These are phyloP conservation scores for Corvus cornix DNA, from an alignment of 2,113 vertebrate species.

Conservation along the genomic window DNA sequence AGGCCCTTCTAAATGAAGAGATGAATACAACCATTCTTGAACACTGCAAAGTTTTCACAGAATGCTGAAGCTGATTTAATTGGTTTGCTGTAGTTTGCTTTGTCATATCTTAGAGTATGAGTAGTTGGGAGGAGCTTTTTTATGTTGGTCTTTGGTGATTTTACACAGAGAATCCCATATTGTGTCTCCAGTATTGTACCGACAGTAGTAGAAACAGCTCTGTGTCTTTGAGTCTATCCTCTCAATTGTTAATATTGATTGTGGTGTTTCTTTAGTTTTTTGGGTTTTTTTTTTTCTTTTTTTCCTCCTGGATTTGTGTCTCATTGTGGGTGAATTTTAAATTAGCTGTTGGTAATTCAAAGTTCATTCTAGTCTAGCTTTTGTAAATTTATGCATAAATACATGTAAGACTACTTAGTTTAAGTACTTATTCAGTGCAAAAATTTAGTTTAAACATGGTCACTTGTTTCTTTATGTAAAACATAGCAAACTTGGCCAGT, in stretches of 20 bases:
- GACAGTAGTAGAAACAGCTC: neutral
- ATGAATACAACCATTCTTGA: neutral
- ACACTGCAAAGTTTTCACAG: neutral
- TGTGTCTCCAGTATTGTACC: neutral
- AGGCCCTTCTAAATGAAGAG: neutral
- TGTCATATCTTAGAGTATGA: neutral
- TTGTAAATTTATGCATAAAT: neutral
- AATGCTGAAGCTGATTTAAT: neutral
- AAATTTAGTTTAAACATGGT: neutral
- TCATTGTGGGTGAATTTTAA: neutral
- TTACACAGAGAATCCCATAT: neutral
- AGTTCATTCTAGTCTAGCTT: neutral
- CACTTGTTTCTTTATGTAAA: neutral
- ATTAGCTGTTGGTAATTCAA: neutral
- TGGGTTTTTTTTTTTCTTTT: neutral
- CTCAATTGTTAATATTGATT: neutral
- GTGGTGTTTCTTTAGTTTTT: neutral
- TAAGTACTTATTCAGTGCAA: neutral
- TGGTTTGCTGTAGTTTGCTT: neutral
- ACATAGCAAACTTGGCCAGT: neutral
- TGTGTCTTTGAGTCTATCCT: neutral
- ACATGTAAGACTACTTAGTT: neutral
- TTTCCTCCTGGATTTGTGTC: neutral
- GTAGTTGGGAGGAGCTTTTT: neutral
- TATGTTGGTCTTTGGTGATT: neutral